Evolutionary conservation across 2,797 vertebrate genomes (phyloP), one percentile per base, ranked within the genome.

Genomic region (Sardinella longiceps): DNA sequence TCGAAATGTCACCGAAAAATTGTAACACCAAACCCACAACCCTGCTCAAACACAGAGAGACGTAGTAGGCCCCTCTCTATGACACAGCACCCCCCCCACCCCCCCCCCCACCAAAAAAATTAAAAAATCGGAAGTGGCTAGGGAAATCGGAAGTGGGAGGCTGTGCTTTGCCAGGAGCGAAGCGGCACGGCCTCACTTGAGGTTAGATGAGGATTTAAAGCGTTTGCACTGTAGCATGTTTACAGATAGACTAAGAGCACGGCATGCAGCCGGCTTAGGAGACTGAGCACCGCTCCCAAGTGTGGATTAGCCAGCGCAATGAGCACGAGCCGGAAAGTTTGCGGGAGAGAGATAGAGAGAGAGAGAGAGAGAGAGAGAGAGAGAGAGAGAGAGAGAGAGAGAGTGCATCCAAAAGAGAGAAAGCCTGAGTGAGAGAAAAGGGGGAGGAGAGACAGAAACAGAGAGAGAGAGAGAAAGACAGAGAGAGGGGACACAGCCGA

Each of bases 331-430:
- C 15, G 2, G 66, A 39, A 74, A 37, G 66, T 74, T 74, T 74
- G 30, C 7, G 45, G 23, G 60, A 23, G 30, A 14, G 82, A 74
- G 63, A 83, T 15, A 53, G 63, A 53, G 25, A 3, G 28, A 83
- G 82, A 25, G 56, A 83, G 10, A 23, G 82, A 70, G 82, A 30
- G 82, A 50, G 82, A 70, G 60, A 66, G 60, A 66, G 20, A 66
- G 11, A 3, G 20, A 30, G 23, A 18, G 39, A 46, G 80, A 25
- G 80, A 80, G 80, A 46, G 74, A 80, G 33, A 20, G 82, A 58
- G 33, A n/a, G 25, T n/a, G 56, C 28, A 45, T 7, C 18, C n/a
- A 10, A 83, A 23, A 23, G 82, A 70, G 82, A 30, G 82, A 50
- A 12, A 46, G 56, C 63, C 18, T 53, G 56, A 82, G 82, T n/a